phyloP scores from a whole-genome alignment of 2,888 invertebrate genomes.

The Drosophila mercatorum region DNA sequence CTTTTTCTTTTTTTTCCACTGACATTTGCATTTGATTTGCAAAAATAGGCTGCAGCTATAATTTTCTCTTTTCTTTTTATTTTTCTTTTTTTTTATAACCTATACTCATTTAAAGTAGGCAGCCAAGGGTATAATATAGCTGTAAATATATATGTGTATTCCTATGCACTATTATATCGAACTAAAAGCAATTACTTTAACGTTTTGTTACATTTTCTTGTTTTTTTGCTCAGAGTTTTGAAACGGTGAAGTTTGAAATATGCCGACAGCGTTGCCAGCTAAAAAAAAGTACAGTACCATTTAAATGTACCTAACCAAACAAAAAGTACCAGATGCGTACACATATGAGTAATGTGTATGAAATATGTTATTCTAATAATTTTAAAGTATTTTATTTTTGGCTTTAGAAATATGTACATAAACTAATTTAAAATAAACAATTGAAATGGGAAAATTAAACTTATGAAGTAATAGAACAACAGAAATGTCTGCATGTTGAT shows the following conservation, averaged over 20 bases:
- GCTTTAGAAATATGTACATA: not conserved
- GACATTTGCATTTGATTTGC: conserved; percentile 59
- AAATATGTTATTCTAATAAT: not conserved
- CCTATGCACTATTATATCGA: not conserved
- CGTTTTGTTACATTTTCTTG: not conserved
- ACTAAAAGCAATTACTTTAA: not conserved
- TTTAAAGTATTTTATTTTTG: conserved; percentile 1
- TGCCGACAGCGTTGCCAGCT: not conserved
- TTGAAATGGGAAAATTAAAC: not conserved
- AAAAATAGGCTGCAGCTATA: conserved; percentile 62
- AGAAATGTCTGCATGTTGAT: too few species aligned
- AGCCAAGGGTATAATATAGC: not conserved
- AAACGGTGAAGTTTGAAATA: not conserved
- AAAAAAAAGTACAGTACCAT: not conserved
- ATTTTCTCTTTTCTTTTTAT: conserved; percentile 64
- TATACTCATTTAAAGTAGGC: not conserved
- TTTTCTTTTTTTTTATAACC: not conserved
- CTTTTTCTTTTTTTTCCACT: conserved; percentile 20
- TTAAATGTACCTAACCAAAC: not conserved
- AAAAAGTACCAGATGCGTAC: not conserved
- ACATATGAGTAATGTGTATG: not conserved
- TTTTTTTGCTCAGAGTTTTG: not conserved
- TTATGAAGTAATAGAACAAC: not conserved
- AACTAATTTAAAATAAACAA: not conserved
- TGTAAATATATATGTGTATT: not conserved